phyloP scores from a whole-genome alignment of 2,888 invertebrate species.

The Macrosoma leucophasiata region DNA sequence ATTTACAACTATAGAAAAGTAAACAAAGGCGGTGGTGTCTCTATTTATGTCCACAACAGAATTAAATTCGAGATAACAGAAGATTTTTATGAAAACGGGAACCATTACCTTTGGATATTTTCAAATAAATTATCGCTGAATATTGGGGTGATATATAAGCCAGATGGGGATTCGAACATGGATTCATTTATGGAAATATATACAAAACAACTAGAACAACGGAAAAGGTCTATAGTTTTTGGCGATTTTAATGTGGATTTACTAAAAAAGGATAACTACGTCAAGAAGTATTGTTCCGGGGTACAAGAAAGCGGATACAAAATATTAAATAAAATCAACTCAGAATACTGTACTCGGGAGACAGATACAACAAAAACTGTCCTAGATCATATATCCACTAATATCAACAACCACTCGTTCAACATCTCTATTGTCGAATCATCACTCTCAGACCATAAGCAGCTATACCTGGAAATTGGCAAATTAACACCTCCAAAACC shows the following conservation, averaged over 20 bases:
- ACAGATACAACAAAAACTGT: conserved; percentile 16
- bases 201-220: conserved; percentile 11
- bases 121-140: conserved; percentile 17
- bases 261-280: conserved; percentile 1
- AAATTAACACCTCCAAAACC: conserved; percentile 6
- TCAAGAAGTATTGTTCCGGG: conserved; percentile 4
- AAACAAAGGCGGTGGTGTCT: conserved; percentile 28
- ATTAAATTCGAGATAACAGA: conserved; percentile 24
- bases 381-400: conserved; percentile 18
- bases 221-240: conserved; percentile 14
- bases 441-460: conserved; percentile 20
- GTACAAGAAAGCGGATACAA: conserved; percentile 12
- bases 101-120: conserved; percentile 28
- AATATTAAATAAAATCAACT: conserved; percentile 17
- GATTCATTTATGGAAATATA: conserved; percentile 15
- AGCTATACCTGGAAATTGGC: conserved; percentile 17
- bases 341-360: conserved; percentile 14
- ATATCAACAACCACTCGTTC: conserved; percentile 13
- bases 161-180: conserved; percentile 15
- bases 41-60: conserved; percentile 25
- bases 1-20: conserved; percentile 24
- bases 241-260: conserved; percentile 21
- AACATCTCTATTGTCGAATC: conserved; percentile 21
- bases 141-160: conserved; percentile 19
- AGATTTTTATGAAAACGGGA: conserved; percentile 18